These are phyloP conservation scores for Lasiommata megera DNA, from an alignment of 2,888 invertebrate species.

Conservation along the genomic window DNA sequence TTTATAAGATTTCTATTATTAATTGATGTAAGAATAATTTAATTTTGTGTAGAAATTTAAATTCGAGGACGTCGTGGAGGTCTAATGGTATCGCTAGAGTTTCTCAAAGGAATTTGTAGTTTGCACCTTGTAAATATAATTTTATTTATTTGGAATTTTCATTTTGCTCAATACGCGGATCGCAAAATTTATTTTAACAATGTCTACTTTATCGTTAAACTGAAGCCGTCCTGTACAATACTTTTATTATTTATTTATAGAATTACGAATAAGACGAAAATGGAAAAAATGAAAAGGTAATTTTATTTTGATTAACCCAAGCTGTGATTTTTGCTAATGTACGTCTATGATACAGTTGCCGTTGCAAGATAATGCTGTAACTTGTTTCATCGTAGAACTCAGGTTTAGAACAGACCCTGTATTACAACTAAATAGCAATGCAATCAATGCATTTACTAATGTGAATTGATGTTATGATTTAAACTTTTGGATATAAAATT, in stretches of 20 bases:
- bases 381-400: slow-evolving; percentile 17
- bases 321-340: slow-evolving; percentile 81
- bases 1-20: slow-evolving; percentile 63
- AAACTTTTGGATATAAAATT: not conserved
- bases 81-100: slow-evolving; percentile 26
- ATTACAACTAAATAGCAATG: not conserved
- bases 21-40: slow-evolving; percentile 65
- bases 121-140: slow-evolving; percentile 43
- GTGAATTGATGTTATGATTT: not conserved
- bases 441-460: not conserved
- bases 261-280: slow-evolving; percentile 66
- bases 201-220: slow-evolving; percentile 63
- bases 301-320: slow-evolving; percentile 78
- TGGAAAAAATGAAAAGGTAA: slow-evolving; percentile 70
- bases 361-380: slow-evolving; percentile 25
- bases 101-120: slow-evolving; percentile 31
- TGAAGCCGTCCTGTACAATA: slow-evolving; percentile 71
- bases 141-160: slow-evolving; percentile 38
- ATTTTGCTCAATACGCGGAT: slow-evolving; percentile 41
- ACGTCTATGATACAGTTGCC: slow-evolving; percentile 49
- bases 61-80: slow-evolving; percentile 61
- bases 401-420: not conserved
- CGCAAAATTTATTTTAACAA: slow-evolving; percentile 38
- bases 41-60: slow-evolving; percentile 57
- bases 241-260: slow-evolving; percentile 78